These are phyloP conservation scores for Ctenopoma kingsleyae DNA, from an alignment of 2,797 vertebrate genomes.

Conservation along the genomic window DNA sequence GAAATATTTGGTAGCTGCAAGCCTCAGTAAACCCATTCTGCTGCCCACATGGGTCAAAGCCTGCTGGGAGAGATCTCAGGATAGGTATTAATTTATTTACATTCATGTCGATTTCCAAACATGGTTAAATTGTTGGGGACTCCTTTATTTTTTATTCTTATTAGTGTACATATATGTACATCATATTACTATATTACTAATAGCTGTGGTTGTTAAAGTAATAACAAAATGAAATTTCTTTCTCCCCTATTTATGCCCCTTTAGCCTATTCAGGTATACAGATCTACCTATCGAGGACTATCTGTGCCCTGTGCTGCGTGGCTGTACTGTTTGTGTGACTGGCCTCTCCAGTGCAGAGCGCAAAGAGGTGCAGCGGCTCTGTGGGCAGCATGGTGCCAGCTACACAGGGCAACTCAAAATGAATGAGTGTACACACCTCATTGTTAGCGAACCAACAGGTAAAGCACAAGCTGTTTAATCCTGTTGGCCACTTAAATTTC, in stretches of 20 bases:
- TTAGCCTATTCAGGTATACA: constrained; percentile 89
- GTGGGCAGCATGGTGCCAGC: constrained; percentile 89
- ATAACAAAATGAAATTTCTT: neutral
- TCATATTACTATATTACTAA: neutral
- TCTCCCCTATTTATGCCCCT: neutral
- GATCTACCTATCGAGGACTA: constrained; percentile 89
- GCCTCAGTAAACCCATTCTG: constrained; percentile 92
- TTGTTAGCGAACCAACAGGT: constrained; percentile 96
- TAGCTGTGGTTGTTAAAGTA: neutral
- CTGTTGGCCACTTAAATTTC: neutral
- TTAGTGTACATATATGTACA: neutral
- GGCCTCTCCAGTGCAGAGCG: constrained; percentile 91
- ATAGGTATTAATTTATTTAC: constrained; percentile 83
- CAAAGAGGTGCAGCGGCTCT: constrained; percentile 91
- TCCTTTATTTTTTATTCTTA: neutral
- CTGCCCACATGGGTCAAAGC: constrained; percentile 92
- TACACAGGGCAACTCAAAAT: constrained; percentile 97
- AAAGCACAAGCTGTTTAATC: constrained; percentile 7
- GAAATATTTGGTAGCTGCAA: constrained; percentile 97
- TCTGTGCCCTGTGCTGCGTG: constrained; percentile 91
- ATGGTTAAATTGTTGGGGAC: neutral
- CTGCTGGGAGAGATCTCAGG: constrained; percentile 94
- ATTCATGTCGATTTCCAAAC: neutral
- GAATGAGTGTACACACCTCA: constrained; percentile 98
- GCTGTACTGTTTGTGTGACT: constrained; percentile 94